phyloP scores from a whole-genome alignment of 2,888 invertebrate genomes.

The Pasiphila rectangulata region DNA sequence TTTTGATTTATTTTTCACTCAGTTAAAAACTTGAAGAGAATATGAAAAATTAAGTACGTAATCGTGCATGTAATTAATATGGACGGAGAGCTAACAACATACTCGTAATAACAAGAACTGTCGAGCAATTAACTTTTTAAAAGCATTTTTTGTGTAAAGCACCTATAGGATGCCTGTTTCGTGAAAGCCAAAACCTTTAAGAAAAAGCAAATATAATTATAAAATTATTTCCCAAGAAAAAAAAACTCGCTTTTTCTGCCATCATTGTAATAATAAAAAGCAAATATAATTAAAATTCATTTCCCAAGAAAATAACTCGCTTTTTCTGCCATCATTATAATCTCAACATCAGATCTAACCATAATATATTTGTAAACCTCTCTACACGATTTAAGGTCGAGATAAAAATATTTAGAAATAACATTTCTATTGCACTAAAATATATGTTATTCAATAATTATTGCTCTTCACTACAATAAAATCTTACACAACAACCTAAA shows the following conservation, averaged over 20 bases:
- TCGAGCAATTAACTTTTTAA: constrained; percentile 1
- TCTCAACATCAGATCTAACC: constrained; percentile 77
- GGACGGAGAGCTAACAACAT: constrained; percentile 74
- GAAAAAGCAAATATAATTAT: not conserved
- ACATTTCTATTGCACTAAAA: constrained; percentile 76
- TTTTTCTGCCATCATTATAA: constrained; percentile 57
- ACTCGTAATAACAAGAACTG: constrained; percentile 19
- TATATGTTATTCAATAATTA: constrained; percentile 57
- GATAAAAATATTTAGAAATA: constrained; percentile 68
- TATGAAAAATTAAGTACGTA: constrained; percentile 74
- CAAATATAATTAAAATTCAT: not conserved
- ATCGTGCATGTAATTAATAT: constrained; percentile 56
- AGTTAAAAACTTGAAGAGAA: constrained; percentile 38
- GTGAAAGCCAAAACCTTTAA: not conserved
- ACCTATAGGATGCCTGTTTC: too few relatives aligned
- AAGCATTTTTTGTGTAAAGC: not conserved
- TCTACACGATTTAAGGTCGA: constrained; percentile 44
- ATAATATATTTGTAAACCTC: constrained; percentile 42
- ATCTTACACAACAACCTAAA: constrained; percentile 47
- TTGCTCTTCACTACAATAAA: constrained; percentile 63
- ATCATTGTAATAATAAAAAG: constrained; percentile 66
- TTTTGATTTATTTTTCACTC: constrained; percentile 25
- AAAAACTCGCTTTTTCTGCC: constrained; percentile 43
- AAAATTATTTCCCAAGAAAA: constrained; percentile 11
- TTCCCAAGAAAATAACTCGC: constrained; percentile 29